Evolutionary conservation across 2,888 invertebrate genomes (phyloP), one percentile per base, ranked within the genome.

Genomic region (Dryococelus australis): DNA sequence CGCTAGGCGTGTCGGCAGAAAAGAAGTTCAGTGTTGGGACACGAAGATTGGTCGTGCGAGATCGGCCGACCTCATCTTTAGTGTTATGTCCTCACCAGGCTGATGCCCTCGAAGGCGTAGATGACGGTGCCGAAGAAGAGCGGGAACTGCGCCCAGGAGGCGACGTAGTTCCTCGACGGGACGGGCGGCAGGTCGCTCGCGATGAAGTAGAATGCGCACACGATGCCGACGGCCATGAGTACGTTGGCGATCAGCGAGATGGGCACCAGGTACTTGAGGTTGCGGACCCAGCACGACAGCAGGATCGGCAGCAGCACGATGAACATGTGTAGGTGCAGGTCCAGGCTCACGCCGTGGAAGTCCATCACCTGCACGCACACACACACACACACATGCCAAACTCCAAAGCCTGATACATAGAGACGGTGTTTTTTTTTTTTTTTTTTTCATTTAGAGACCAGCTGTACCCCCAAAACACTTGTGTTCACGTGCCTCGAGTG

Each of bases 81-180:
- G n/a, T n/a, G n/a, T n/a, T n/a, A n/a, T n/a, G n/a, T 35, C 35
- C 47, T 47, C 92, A 96, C 97, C 94, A 97, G 92, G 87, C 97
- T 97, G 89, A 99, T 99, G 89, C 99, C 99, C 93, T 99, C 99
- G 91, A 99, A 99, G 6, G 99, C 97, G 92, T 97, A 99, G 87
- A 99, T 95, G 43, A 98, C 98, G 0, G 99, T 99, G 84, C 99
- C 99, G 91, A 99, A 98, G 92, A 97, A 99, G 24, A 99, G 93
- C 0, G 99, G 99, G 88, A 97, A 93, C 88, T 94, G 94, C 88
- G 92, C 91, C 87, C 89, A 89, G 27, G 89, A 85, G 0, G 95
- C 96, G 24, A 96, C 92, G 89, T 95, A 95, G 0, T 92, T 92
- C 88, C 96, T 94, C 79, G 94, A 93, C 0, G 92, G 90, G 0